Evolutionary conservation across 2,888 invertebrate genomes (phyloP).

Genomic region (Spicauda simplicius): DNA sequence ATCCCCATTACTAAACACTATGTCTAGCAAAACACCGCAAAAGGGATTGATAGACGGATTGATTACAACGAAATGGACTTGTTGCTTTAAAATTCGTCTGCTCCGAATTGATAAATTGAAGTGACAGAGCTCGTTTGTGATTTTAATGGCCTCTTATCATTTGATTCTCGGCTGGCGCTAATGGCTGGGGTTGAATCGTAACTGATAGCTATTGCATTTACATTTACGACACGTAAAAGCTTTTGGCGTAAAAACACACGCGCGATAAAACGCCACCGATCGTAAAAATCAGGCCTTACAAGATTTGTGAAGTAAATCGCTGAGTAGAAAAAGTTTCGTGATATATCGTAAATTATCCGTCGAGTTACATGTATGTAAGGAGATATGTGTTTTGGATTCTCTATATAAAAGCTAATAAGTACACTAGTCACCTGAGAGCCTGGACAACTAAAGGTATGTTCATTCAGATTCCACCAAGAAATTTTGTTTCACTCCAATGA

Average conservation of each 20-base stretch:
- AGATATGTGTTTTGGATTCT: no score
- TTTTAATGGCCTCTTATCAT: slow-evolving; percentile 16
- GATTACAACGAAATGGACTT: no score
- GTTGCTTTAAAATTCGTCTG: no score
- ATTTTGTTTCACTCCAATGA: no score
- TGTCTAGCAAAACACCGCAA: no score
- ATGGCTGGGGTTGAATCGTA: slow-evolving; percentile 22
- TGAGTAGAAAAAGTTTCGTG: neutral
- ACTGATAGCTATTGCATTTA: slow-evolving; percentile 37
- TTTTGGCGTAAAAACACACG: slow-evolving; percentile 33
- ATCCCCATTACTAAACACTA: no score
- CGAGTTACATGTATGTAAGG: neutral
- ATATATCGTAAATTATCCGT: slow-evolving; percentile 11
- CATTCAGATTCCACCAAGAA: no score
- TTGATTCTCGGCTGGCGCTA: slow-evolving; percentile 18
- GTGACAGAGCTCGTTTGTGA: slow-evolving; percentile 23
- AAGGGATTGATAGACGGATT: no score
- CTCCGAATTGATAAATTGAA: neutral
- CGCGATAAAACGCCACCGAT: slow-evolving; percentile 33
- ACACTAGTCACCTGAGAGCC: no score
- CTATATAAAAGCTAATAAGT: no score
- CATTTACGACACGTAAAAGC: slow-evolving; percentile 43
- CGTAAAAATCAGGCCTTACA: slow-evolving; percentile 21
- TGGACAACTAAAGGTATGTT: no score
- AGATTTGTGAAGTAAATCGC: slow-evolving; percentile 20